Evolutionary conservation across 2,113 vertebrate genomes (phyloP), one percentile per base, ranked within the genome.

Genomic region (Cyanistes caeruleus): DNA sequence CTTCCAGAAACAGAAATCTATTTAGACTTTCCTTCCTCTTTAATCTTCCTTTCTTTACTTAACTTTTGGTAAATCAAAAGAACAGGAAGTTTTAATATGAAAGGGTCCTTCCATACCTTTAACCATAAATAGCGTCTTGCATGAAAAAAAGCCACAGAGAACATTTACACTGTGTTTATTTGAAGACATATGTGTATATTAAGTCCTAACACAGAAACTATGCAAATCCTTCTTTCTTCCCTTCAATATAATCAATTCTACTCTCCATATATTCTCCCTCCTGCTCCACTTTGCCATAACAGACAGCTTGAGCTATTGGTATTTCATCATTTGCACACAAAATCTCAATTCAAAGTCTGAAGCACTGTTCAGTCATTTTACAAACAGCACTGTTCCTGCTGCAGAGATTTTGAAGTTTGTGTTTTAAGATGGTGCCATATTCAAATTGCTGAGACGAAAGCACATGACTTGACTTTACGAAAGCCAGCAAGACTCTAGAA

Each of bases 31-130:
- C 25, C 84, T 96, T 95, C 77, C 81, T 82, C 95, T 95, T 96
- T 96, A 84, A 97, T 95, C 93, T 91, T 95, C 64, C 73, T 84
- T 84, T 93, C 94, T 85, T 91, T 87, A 87, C 52, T 91, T 96
- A 79, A 84, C 53, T 94, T 94, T 49, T 56, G 37, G 76, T 82
- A 90, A 93, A 92, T 95, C 93, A 95, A 92, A 96, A 90, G 93
- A 96, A 95, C 80, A 84, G 92, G 92, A 95, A 96, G 85, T 59
- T 92, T 84, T 84, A 67, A 84, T 87, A 89, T 93, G 79, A 94
- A 94, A 92, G 79, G 56, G 31, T 83, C 63, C 51, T 83, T 94
- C 91, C 72, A 90, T 93, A 96, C 64, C 60, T 96, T 95, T 81
- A 93, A 93, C 79, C 43, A 39, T 89, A 83, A 65, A 79, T 37